These are phyloP conservation scores for Minunthozetes semirufus DNA, from an alignment of 2,888 invertebrate genomes.

Conservation along the genomic window DNA sequence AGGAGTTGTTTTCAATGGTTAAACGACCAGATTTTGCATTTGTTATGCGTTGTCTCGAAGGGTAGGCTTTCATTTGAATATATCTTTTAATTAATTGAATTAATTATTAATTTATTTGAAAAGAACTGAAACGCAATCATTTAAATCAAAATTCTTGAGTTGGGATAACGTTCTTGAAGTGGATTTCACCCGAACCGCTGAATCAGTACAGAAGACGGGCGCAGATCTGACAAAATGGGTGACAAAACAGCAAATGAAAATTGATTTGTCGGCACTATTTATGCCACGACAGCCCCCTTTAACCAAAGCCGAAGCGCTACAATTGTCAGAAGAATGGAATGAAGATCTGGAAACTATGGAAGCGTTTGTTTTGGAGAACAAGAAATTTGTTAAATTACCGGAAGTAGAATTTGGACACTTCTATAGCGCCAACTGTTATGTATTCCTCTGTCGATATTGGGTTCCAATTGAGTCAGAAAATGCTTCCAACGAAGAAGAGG, in stretches of 20 bases:
- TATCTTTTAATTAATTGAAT: background rate
- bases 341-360: constrained; percentile 98
- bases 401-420: constrained; percentile 88
- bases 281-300: constrained; percentile 87
- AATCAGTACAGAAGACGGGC: constrained; percentile 91
- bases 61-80: constrained; percentile 52
- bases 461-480: constrained; percentile 60
- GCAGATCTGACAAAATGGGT: constrained; percentile 73
- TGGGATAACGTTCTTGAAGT: constrained; percentile 99
- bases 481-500: constrained; percentile 52
- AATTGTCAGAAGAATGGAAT: constrained; percentile 92
- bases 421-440: constrained; percentile 91
- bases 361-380: constrained; percentile 89
- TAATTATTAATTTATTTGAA: constrained; percentile 33
- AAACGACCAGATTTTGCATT: constrained; percentile 71
- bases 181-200: constrained; percentile 96
- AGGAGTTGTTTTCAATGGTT: constrained; percentile 92
- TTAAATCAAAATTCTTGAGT: constrained; percentile 91
- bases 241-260: constrained; percentile 53
- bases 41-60: constrained; percentile 83
- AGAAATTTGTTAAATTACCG: constrained; percentile 92
- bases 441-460: constrained; percentile 94
- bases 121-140: constrained; percentile 59
- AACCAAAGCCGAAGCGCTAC: constrained; percentile 72
- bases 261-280: constrained; percentile 90